phyloP scores from a whole-genome alignment of 2,113 vertebrate species.

The Theristicus caerulescens region DNA sequence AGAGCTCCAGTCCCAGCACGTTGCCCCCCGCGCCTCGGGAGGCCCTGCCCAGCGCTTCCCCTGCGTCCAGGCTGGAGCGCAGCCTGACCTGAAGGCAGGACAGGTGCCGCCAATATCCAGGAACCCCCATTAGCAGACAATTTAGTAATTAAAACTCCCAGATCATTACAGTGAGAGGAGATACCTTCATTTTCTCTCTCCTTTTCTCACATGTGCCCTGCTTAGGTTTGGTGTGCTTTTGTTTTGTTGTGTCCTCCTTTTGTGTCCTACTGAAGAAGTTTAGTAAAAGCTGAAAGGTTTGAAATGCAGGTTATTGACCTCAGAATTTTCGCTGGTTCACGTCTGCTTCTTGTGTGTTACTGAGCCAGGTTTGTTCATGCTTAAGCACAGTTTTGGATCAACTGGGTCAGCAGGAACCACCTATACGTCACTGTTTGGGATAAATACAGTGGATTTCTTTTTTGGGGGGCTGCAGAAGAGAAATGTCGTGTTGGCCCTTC shows the following conservation, averaged over 20 bases:
- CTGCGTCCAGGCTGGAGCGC: background rate
- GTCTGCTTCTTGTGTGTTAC: background rate
- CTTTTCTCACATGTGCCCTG: background rate
- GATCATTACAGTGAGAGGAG: no score
- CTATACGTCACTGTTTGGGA: background rate
- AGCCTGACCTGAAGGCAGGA: fast-evolving
- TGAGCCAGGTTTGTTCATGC: background rate
- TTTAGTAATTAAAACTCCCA: background rate
- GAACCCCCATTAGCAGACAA: fast-evolving
- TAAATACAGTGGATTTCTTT: background rate
- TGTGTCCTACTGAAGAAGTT: background rate
- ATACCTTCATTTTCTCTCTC: background rate
- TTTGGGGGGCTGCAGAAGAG: background rate
- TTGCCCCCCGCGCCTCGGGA: fast-evolving
- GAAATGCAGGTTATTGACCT: background rate
- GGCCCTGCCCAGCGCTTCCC: background rate
- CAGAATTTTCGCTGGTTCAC: background rate
- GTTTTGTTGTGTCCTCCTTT: background rate
- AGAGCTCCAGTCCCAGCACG: fast-evolving
- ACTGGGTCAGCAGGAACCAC: background rate
- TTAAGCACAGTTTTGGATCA: background rate
- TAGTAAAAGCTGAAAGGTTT: background rate
- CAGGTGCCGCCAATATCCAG: background rate
- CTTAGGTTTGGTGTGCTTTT: background rate
- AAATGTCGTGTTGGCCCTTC: background rate